Evolutionary conservation across 2,113 vertebrate genomes (phyloP).

Genomic region (Ursus arctos): DNA sequence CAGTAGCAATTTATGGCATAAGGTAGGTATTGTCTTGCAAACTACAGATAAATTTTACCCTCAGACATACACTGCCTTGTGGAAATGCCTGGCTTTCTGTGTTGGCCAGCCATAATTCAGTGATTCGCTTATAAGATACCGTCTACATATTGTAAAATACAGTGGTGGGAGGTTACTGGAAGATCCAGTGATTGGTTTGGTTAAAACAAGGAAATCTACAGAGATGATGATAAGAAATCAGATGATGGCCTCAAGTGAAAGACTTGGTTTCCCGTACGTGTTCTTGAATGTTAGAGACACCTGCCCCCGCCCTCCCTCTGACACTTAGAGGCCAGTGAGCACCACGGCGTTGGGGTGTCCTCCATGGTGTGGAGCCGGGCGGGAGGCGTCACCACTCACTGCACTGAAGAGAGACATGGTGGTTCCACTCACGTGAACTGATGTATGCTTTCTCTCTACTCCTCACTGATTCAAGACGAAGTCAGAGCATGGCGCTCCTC

Average conservation of each 20-base stretch:
- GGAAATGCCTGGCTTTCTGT: not conserved
- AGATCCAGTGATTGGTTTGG: not conserved
- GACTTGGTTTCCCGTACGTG: not conserved
- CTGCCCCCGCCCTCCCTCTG: accelerated
- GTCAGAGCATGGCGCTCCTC: not conserved
- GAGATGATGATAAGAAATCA: not conserved
- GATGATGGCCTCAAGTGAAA: not conserved
- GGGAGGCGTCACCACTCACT: accelerated
- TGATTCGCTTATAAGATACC: not conserved
- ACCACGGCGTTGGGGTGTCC: not conserved
- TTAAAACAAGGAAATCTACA: not conserved
- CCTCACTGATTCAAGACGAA: not conserved
- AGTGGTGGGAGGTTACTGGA: not conserved
- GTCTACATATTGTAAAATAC: accelerated
- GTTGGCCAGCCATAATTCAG: accelerated
- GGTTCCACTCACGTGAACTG: too few species aligned
- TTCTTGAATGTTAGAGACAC: too few species aligned
- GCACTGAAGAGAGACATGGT: not conserved
- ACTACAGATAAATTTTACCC: not conserved
- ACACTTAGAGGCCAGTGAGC: not conserved
- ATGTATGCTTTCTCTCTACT: accelerated
- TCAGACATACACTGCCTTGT: accelerated
- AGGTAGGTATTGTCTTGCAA: not conserved
- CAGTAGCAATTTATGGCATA: accelerated
- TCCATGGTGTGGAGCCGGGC: accelerated